phyloP scores from a whole-genome alignment of 2,888 invertebrate genomes.

The Zele albiditarsus region DNA sequence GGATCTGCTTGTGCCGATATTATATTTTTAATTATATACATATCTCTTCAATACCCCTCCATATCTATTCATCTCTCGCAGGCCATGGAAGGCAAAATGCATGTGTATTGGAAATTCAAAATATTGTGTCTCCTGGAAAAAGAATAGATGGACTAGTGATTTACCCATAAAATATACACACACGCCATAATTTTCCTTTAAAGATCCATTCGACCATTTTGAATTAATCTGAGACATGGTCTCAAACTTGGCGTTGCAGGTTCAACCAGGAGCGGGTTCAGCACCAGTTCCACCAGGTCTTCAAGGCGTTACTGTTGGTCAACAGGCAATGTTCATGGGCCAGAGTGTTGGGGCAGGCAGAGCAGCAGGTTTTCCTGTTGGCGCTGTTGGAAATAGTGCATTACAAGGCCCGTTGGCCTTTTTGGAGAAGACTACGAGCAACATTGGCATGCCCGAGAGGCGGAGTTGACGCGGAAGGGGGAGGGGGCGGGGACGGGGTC shows the following conservation, averaged over 20 bases:
- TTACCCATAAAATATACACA: background rate
- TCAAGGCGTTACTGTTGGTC: conserved; percentile 66
- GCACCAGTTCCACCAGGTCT: conserved; percentile 62
- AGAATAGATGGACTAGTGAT: background rate
- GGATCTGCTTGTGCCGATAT: conserved; percentile 4
- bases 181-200: background rate
- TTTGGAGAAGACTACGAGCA: conserved; percentile 92
- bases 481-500: conserved; percentile 84
- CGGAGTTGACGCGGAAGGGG: conserved; percentile 91
- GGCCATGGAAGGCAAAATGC: conserved; percentile 1
- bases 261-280: conserved; percentile 66
- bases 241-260: conserved; percentile 59
- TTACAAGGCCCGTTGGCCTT: conserved; percentile 90
- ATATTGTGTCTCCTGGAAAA: background rate
- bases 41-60: background rate
- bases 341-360: conserved; percentile 60
- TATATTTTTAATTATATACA: conserved; percentile 2
- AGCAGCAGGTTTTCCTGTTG: conserved; percentile 19
- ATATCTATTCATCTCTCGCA: background rate
- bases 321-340: conserved; percentile 68
- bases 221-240: background rate
- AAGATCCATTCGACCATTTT: background rate
- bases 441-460: conserved; percentile 91
- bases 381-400: conserved; percentile 73
- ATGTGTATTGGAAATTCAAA: background rate